A percentile compares a stretch with the other conserved stretches of the same genome.
Evolutionary conservation across 2,797 vertebrate genomes (phyloP).

Genomic region (Leptatherina wallacei): DNA sequence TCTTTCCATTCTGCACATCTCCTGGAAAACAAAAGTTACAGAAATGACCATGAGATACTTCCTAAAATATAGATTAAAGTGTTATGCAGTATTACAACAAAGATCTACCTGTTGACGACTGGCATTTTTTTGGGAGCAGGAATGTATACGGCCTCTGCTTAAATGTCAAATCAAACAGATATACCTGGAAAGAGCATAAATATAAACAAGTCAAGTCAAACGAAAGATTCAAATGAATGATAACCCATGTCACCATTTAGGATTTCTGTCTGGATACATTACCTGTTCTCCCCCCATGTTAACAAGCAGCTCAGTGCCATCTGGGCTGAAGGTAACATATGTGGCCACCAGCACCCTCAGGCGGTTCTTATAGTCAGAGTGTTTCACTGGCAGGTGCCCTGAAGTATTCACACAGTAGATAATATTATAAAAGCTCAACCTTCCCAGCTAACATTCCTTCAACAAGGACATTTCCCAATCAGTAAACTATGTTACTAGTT

Average conservation of each 20-base stretch:
- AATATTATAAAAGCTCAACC: slow-evolving; percentile 9
- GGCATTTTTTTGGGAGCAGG: slow-evolving; percentile 93
- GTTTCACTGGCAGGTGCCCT: slow-evolving; percentile 96
- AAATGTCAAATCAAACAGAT: slow-evolving; percentile 96
- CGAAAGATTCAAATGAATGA: background rate
- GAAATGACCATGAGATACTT: slow-evolving; percentile 1
- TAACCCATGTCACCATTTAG: background rate
- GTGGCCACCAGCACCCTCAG: slow-evolving; percentile 96
- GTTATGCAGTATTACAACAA: background rate
- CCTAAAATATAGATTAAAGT: background rate
- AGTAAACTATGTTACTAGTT: background rate
- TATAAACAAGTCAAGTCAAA: slow-evolving; percentile 17
- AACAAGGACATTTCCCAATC: background rate
- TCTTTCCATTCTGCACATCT: slow-evolving; percentile 96
- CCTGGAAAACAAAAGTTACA: slow-evolving; percentile 39
- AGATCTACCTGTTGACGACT: slow-evolving; percentile 86
- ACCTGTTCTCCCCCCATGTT: slow-evolving; percentile 99
- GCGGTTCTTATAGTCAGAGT: slow-evolving; percentile 95
- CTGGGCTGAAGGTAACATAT: slow-evolving; percentile 97
- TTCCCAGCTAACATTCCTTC: background rate
- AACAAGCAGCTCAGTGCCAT: slow-evolving; percentile 95
- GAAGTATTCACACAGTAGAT: slow-evolving; percentile 28
- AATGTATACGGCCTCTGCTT: slow-evolving; percentile 97
- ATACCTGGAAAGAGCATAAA: slow-evolving; percentile 85
- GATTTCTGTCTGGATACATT: slow-evolving; percentile 16